Conservation (phyloP, 2,113 vertebrate genomes). For the Ceratotherium simum region DNA sequence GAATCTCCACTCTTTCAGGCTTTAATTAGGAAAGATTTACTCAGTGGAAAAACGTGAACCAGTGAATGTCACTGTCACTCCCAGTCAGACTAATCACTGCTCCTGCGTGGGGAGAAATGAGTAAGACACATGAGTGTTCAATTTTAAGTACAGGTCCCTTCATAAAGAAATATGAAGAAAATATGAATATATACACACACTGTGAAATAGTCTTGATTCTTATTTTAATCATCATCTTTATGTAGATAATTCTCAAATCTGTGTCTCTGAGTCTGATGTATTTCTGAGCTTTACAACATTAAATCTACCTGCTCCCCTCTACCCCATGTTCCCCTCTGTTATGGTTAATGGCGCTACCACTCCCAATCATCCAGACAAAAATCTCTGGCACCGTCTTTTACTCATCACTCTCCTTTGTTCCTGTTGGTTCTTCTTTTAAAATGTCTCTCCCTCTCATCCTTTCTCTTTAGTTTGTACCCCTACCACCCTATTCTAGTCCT, state of each 20-base stretch:
- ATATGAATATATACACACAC: not conserved
- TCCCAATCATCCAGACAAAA: not conserved
- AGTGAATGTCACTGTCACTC: not conserved
- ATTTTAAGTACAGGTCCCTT: not conserved
- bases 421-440: not conserved
- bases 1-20: not conserved
- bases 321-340: not conserved
- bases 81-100: not conserved
- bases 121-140: not conserved
- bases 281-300: not conserved
- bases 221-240: not conserved
- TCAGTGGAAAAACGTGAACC: not conserved
- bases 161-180: not conserved
- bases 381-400: not conserved
- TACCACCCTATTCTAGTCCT: not conserved
- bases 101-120: not conserved
- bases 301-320: not conserved
- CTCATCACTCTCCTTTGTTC: not conserved
- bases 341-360: not conserved
- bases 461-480: not conserved
- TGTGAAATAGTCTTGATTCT: not conserved
- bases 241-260: not conserved
- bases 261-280: not conserved
- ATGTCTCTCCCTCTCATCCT: not conserved
- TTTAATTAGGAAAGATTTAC: not conserved